These are phyloP conservation scores for Heterodera schachtii DNA, from an alignment of 1,140 invertebrate species.

Conservation along the genomic window DNA sequence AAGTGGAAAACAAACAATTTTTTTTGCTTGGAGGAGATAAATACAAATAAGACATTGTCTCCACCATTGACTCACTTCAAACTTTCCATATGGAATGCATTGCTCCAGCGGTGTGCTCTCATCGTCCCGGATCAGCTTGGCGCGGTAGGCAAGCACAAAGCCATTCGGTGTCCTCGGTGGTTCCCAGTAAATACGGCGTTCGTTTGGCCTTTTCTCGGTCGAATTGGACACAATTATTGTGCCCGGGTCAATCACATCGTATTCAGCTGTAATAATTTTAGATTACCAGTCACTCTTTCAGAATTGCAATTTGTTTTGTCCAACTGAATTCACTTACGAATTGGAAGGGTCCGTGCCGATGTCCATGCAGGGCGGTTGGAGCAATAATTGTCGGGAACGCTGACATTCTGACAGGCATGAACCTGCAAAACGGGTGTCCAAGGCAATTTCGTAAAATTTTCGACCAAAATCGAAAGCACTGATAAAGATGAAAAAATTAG, in stretches of 20 bases:
- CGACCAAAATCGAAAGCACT: too few relatives aligned
- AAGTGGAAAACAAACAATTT: conserved; percentile 1
- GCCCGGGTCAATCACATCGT: conserved; percentile 47
- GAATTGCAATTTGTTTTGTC: too few relatives aligned
- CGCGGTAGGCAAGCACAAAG: conserved; percentile 50
- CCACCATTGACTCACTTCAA: not conserved
- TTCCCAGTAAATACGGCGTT: conserved; percentile 46
- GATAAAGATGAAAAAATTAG: too few relatives aligned
- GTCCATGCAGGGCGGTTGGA: conserved; percentile 37
- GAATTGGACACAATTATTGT: conserved; percentile 39
- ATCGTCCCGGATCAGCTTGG: conserved; percentile 37
- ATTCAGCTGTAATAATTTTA: conserved; percentile 36
- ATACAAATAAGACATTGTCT: not conserved
- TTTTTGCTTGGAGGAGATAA: too few relatives aligned
- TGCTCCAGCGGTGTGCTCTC: conserved; percentile 20
- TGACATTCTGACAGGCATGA: conserved; percentile 55
- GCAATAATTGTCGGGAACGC: conserved; percentile 44
- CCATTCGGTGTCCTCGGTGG: conserved; percentile 56
- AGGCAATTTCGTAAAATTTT: conserved; percentile 7
- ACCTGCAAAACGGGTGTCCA: conserved; percentile 27
- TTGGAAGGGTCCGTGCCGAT: conserved; percentile 42
- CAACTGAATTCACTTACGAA: conserved; percentile 33
- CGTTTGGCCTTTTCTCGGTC: conserved; percentile 36
- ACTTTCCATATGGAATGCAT: conserved; percentile 27
- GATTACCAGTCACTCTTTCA: too few relatives aligned